phyloP scores from a whole-genome alignment of 2,888 invertebrate genomes.

The Drosophila anomelani region DNA sequence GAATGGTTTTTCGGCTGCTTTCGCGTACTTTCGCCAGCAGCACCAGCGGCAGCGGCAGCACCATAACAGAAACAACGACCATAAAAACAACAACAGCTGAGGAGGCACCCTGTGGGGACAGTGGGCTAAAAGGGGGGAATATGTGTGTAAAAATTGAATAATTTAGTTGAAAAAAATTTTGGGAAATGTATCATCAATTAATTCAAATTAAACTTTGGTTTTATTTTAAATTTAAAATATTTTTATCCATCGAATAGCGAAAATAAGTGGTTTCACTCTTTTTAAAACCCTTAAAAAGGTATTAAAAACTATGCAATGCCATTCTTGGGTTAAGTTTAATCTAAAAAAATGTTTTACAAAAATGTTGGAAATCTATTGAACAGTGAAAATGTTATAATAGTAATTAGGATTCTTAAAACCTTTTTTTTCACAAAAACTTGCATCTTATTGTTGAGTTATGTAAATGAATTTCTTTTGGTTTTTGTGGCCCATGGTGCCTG shows the following conservation, averaged over 20 bases:
- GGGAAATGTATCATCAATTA: neutral
- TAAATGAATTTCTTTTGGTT: neutral
- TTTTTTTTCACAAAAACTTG: neutral
- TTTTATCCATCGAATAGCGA: neutral
- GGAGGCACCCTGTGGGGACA: constrained; percentile 5
- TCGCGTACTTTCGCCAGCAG: constrained; percentile 36
- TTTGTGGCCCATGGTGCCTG: constrained; percentile 20
- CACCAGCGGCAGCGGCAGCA: constrained; percentile 12
- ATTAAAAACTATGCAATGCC: neutral
- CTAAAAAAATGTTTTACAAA: too few species aligned
- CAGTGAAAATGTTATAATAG: too few species aligned
- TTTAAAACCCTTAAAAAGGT: neutral
- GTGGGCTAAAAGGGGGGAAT: neutral
- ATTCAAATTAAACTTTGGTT: neutral
- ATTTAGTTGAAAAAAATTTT: neutral
- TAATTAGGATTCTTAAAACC: too few species aligned
- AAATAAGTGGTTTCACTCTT: neutral
- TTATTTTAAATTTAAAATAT: too few species aligned
- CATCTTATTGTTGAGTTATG: constrained; percentile 1
- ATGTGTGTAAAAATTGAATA: neutral
- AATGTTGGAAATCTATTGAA: too few species aligned
- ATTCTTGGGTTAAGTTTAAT: too few species aligned
- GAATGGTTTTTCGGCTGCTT: constrained; percentile 49
- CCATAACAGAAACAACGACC: constrained; percentile 13
- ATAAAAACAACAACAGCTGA: constrained; percentile 5